These are phyloP conservation scores for Caloenas nicobarica DNA, from an alignment of 2,113 vertebrate genomes.

Conservation along the genomic window DNA sequence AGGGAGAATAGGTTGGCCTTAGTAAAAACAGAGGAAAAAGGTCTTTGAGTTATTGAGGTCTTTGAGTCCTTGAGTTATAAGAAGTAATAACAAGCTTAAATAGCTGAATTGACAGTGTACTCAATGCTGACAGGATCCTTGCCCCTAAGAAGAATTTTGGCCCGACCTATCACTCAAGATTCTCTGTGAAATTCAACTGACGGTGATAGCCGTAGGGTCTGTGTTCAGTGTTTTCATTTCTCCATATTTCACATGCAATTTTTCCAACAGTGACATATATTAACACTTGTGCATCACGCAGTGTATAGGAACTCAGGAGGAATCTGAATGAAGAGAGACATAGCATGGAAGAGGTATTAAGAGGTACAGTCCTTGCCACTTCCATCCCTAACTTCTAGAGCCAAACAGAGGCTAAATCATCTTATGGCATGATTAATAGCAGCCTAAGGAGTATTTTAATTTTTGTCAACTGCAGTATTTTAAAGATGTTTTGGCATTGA, in stretches of 20 bases:
- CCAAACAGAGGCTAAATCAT: background rate
- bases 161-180: constrained; percentile 33
- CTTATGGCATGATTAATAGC: background rate
- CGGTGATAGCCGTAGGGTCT: constrained; percentile 7
- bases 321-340: background rate
- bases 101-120: background rate
- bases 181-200: constrained; percentile 34
- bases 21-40: background rate
- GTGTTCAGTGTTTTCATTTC: constrained; percentile 19
- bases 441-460: background rate
- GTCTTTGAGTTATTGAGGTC: background rate
- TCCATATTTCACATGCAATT: constrained; percentile 24
- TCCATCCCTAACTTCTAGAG: background rate
- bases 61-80: background rate
- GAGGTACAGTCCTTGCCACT: background rate
- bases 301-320: background rate
- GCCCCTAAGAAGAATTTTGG: constrained; percentile 33
- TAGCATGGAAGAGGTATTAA: background rate
- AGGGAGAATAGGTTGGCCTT: background rate
- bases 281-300: constrained; percentile 3
- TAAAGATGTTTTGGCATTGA: background rate
- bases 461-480: background rate
- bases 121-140: background rate
- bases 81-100: constrained; percentile 16
- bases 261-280: constrained; percentile 21